A percentile compares a stretch with the other conserved stretches of the same genome.
Evolutionary conservation across 2,113 vertebrate species (phyloP).

Genomic region (Vireo altiloquus): DNA sequence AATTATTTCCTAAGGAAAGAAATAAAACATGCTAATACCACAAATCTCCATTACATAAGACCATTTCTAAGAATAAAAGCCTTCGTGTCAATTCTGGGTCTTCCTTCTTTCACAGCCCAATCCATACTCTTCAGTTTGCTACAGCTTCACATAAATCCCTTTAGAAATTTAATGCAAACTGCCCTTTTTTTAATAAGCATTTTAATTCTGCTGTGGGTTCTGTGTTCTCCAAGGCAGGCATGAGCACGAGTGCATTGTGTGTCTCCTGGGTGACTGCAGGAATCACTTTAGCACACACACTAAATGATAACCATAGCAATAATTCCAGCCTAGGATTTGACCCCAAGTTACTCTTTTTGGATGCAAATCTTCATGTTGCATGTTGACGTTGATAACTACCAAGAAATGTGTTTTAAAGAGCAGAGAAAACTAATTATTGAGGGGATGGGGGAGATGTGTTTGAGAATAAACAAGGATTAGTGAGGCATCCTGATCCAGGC

Average conservation of each 20-base stretch:
- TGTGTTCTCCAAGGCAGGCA: not conserved
- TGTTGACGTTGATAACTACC: not conserved
- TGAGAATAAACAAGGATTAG: not conserved
- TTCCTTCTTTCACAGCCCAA: not conserved
- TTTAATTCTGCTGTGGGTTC: not conserved
- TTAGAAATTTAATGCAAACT: slow-evolving; percentile 4
- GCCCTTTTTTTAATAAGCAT: not conserved
- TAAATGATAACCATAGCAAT: not conserved
- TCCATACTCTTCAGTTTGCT: not conserved
- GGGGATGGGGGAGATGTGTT: too few species aligned
- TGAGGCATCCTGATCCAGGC: not conserved
- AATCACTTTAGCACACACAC: not conserved
- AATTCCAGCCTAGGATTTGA: not conserved
- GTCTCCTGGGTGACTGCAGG: not conserved
- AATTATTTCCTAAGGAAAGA: slow-evolving; percentile 24
- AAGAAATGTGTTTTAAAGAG: not conserved
- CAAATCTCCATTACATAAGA: not conserved
- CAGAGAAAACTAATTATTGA: not conserved
- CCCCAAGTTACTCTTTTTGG: not conserved
- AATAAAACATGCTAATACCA: not conserved
- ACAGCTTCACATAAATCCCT: slow-evolving; percentile 22
- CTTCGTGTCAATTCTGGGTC: not conserved
- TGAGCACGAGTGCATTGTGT: not conserved
- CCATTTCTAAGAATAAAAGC: not conserved
- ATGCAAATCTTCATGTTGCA: not conserved